A percentile compares a stretch with the other conserved stretches of the same genome.
Conservation (phyloP, 2,888 invertebrate genomes). For the Napeogenes inachia region DNA sequence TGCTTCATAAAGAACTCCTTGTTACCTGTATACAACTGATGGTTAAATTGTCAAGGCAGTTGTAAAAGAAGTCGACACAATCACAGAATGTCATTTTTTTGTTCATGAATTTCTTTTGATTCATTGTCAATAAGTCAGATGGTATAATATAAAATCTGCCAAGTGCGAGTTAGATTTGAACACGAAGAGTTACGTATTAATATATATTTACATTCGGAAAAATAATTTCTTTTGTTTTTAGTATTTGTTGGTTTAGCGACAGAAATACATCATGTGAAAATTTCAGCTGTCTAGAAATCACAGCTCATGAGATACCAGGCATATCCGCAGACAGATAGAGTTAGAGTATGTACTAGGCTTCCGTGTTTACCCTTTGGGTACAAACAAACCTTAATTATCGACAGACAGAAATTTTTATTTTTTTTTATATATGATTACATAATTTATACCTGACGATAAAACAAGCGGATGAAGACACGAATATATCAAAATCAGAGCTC, state of each 20-base stretch:
- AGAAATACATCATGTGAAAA: too few species aligned
- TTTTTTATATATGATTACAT: background rate
- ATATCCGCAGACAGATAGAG: too few species aligned
- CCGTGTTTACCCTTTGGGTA: too few species aligned
- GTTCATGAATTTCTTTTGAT: background rate
- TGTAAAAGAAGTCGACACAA: constrained; percentile 1
- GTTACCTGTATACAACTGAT: constrained; percentile 11
- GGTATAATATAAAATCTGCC: background rate
- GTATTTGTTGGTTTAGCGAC: too few species aligned
- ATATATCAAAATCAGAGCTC: constrained; percentile 16
- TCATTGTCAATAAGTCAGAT: background rate
- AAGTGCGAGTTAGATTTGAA: too few species aligned
- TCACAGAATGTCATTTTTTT: background rate
- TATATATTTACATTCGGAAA: too few species aligned
- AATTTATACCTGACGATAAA: background rate
- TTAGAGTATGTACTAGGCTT: too few species aligned
- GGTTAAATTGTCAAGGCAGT: constrained; percentile 19
- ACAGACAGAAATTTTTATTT: background rate
- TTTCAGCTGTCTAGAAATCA: too few species aligned
- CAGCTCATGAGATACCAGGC: too few species aligned
- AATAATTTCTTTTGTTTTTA: too few species aligned
- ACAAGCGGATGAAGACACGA: constrained; percentile 20
- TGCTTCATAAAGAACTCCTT: constrained; percentile 23
- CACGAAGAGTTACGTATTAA: too few species aligned
- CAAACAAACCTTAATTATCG: too few species aligned